A percentile compares a stretch with the other conserved stretches of the same genome.
These are phyloP conservation scores for Prunella fulvescens DNA, from an alignment of 2,113 vertebrate species.

Conservation along the genomic window DNA sequence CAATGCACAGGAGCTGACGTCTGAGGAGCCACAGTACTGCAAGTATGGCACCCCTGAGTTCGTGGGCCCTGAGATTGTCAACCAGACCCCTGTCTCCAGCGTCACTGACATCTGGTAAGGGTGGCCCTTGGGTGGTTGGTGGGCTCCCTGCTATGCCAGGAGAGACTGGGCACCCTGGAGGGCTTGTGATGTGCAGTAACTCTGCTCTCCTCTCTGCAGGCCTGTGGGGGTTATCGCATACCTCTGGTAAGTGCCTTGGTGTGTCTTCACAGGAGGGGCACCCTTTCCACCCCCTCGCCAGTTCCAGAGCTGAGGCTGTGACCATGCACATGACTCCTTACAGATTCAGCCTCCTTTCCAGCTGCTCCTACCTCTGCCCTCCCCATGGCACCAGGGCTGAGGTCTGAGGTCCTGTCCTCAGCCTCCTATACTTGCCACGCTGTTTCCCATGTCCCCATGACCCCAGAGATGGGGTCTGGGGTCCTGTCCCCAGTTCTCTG, in stretches of 20 bases:
- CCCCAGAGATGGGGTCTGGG: not conserved
- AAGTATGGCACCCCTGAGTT: slow-evolving; percentile 96
- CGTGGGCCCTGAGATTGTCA: slow-evolving; percentile 92
- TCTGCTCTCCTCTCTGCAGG: slow-evolving; percentile 65
- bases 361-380: not conserved
- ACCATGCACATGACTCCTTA: not conserved
- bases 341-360: not conserved
- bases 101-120: slow-evolving; percentile 93
- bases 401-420: not conserved
- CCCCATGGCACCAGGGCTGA: not conserved
- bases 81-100: slow-evolving; percentile 89
- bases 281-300: not conserved
- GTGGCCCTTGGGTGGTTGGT: rapidly evolving
- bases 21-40: slow-evolving; percentile 88
- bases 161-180: not conserved
- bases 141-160: not conserved
- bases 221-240: slow-evolving; percentile 90
- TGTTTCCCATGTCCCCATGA: not conserved
- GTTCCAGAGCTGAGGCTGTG: not conserved
- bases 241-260: slow-evolving; percentile 82
- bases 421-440: not conserved
- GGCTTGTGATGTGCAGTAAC: not conserved
- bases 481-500: not conserved
- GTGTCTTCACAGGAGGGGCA: rapidly evolving
- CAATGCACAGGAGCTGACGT: slow-evolving; percentile 82